Conservation (phyloP, 2,113 vertebrate species). For the Seriola rivoliana region DNA sequence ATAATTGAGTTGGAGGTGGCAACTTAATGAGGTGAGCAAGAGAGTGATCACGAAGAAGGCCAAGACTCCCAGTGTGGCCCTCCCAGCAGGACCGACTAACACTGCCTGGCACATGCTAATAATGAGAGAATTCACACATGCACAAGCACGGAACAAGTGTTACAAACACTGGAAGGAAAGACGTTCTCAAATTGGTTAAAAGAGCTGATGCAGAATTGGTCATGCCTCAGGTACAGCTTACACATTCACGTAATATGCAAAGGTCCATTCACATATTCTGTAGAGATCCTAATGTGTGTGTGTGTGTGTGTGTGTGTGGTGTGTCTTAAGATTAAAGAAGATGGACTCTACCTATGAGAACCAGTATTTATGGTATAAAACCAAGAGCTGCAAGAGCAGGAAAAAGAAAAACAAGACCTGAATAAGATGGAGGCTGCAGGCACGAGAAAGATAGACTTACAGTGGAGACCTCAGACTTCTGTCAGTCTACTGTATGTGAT, state of each 20-base stretch:
- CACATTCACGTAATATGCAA: neutral
- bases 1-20: slow-evolving; percentile 93
- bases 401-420: neutral
- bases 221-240: slow-evolving; percentile 34
- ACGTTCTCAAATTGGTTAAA: slow-evolving; percentile 14
- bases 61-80: slow-evolving; percentile 68
- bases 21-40: slow-evolving; percentile 89
- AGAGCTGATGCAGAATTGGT: slow-evolving; percentile 16
- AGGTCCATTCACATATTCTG: slow-evolving; percentile 2
- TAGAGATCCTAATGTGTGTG: neutral
- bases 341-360: neutral
- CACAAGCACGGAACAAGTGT: neutral
- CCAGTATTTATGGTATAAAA: neutral
- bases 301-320: neutral
- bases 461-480: too few species aligned
- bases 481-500: neutral
- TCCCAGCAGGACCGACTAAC: slow-evolving; percentile 52
- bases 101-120: slow-evolving; percentile 45
- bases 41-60: slow-evolving; percentile 83
- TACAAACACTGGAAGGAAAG: neutral
- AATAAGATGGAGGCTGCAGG: neutral
- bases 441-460: too few species aligned
- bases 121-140: slow-evolving; percentile 39
- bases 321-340: too few species aligned
- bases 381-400: neutral